Conservation (phyloP, 2,888 invertebrate genomes). For the Drosophila testacea region DNA sequence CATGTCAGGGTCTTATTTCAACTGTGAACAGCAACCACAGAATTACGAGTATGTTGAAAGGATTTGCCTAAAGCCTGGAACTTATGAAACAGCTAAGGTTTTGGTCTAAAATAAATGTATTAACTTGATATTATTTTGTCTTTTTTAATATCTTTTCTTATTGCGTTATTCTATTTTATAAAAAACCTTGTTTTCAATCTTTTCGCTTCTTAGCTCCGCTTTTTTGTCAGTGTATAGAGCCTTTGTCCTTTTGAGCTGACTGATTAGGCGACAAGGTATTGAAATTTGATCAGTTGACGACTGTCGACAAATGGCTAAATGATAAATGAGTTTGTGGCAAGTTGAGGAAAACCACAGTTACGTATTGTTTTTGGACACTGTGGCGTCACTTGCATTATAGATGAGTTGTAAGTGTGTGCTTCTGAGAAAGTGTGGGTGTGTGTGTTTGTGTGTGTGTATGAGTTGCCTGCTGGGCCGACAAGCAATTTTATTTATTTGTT, state of each 20-base stretch:
- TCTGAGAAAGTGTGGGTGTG: background rate
- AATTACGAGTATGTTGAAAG: no score
- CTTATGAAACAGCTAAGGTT: background rate
- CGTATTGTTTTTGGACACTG: conserved; percentile 36
- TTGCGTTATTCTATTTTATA: no score
- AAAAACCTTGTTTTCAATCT: no score
- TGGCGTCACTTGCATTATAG: conserved; percentile 63
- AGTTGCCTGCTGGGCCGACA: conserved; percentile 58
- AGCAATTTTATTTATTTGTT: conserved; percentile 76
- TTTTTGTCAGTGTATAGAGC: no score
- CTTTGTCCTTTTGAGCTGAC: conserved; percentile 14
- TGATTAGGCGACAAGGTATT: conserved; percentile 40
- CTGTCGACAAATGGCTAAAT: conserved; percentile 42
- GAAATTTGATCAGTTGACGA: conserved; percentile 33
- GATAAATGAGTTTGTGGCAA: conserved; percentile 50
- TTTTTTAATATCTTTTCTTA: no score
- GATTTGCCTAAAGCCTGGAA: background rate
- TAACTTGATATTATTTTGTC: no score
- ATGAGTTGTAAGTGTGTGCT: conserved; percentile 32
- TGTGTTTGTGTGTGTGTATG: conserved; percentile 4
- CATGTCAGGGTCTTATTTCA: background rate
- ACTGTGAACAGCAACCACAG: background rate
- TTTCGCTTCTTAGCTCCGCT: no score
- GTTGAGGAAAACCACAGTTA: conserved; percentile 7
- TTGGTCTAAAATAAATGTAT: background rate